Evolutionary conservation across 2,797 vertebrate species (phyloP).

Genomic region (Xenops minutus): DNA sequence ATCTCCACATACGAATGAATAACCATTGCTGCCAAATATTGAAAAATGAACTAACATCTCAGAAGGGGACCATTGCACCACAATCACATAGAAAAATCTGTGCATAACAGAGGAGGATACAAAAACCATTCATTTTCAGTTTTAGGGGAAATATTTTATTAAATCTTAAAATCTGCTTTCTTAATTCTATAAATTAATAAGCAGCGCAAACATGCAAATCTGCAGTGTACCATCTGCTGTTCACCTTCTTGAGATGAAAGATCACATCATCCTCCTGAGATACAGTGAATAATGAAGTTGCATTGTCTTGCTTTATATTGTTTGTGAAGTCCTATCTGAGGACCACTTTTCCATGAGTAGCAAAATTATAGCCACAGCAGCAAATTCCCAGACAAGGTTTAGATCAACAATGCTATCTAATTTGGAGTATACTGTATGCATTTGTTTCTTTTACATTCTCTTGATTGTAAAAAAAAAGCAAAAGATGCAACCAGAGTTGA

Average conservation of each 20-base stretch:
- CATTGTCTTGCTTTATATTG: background rate
- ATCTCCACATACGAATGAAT: background rate
- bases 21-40: background rate
- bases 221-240: slow-evolving; percentile 5
- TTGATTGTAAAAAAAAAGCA: background rate
- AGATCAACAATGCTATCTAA: background rate
- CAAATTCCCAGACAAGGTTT: background rate
- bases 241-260: background rate
- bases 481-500: background rate
- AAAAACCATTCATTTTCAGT: background rate
- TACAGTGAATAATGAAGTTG: background rate
- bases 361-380: background rate
- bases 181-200: slow-evolving; percentile 10
- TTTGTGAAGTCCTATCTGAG: background rate
- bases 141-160: background rate
- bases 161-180: background rate
- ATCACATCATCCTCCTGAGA: background rate
- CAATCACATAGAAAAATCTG: background rate
- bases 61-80: background rate
- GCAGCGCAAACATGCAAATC: background rate
- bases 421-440: background rate
- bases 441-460: background rate
- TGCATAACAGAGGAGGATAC: background rate
- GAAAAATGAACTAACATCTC: background rate
- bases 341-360: background rate